Conservation (phyloP, 2,113 vertebrate genomes). For the Macrotis lagotis region DNA sequence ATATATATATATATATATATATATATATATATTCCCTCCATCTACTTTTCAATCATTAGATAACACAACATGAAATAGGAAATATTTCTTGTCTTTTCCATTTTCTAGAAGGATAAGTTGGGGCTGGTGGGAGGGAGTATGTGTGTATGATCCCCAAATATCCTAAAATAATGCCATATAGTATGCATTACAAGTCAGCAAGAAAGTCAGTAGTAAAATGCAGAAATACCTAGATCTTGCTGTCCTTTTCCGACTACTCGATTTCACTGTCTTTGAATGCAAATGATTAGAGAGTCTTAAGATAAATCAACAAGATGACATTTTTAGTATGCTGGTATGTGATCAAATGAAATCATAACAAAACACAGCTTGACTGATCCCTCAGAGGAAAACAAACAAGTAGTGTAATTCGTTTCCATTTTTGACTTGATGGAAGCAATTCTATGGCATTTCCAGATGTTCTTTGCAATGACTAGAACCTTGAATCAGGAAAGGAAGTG, state of each 20-base stretch:
- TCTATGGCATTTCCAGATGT: conserved; percentile 11
- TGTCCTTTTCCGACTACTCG: conserved; percentile 15
- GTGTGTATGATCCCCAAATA: not conserved
- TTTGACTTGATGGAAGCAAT: conserved; percentile 43
- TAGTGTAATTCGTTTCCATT: conserved; percentile 8
- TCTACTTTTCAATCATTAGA: conserved; percentile 4
- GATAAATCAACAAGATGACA: not conserved
- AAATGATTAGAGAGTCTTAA: not conserved
- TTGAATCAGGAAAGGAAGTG: not conserved
- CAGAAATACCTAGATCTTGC: conserved; percentile 20
- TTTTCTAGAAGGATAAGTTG: conserved; percentile 56
- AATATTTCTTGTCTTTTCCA: conserved; percentile 48
- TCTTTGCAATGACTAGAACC: not conserved
- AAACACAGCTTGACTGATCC: not conserved
- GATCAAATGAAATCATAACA: conserved; percentile 46
- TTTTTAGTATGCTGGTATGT: conserved; percentile 41
- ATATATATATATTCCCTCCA: not conserved
- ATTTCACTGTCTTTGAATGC: not conserved
- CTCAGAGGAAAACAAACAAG: conserved; percentile 24
- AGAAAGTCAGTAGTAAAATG: conserved; percentile 16
- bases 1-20: too few relatives aligned
- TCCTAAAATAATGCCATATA: conserved; percentile 38
- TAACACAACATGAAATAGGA: conserved; percentile 49
- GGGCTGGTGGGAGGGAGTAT: conserved; percentile 4
- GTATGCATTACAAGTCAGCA: conserved; percentile 57